Evolutionary conservation across 2,888 invertebrate genomes (phyloP).

Genomic region (Apodemia duryi): DNA sequence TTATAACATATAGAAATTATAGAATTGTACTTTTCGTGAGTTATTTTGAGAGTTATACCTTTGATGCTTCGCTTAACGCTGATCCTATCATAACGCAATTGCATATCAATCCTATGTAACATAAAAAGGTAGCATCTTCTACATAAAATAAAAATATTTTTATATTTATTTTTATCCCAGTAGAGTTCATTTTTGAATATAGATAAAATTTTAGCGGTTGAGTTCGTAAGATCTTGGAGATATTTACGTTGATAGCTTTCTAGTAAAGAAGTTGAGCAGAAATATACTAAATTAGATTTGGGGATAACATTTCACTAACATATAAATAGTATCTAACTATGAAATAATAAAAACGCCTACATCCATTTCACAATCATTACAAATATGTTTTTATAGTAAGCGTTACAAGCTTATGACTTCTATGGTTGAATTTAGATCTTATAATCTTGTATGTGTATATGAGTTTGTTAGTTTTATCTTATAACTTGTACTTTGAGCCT

Average conservation of each 20-base stretch:
- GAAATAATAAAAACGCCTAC: too few species aligned
- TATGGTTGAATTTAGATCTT: too few species aligned
- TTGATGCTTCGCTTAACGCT: conserved; percentile 63
- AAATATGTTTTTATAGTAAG: too few species aligned
- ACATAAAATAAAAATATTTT: neutral
- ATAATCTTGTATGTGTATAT: too few species aligned
- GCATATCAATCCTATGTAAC: conserved; percentile 49
- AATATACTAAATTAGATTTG: conserved; percentile 66
- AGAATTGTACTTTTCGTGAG: conserved; percentile 39
- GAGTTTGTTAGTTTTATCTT: too few species aligned
- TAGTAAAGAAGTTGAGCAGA: conserved; percentile 69
- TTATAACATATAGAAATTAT: conserved; percentile 48
- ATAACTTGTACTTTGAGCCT: too few species aligned
- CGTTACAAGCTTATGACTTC: too few species aligned
- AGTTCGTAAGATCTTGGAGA: conserved; percentile 56
- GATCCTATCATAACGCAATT: conserved; percentile 79
- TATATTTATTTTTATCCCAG: neutral
- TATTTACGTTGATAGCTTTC: conserved; percentile 75
- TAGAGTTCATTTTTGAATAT: conserved; percentile 21
- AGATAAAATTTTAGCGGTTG: conserved; percentile 36
- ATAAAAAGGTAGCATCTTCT: conserved; percentile 8
- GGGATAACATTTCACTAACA: conserved; percentile 46
- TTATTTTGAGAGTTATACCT: conserved; percentile 37
- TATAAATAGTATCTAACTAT: too few species aligned
- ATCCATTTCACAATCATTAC: too few species aligned